Percentiles rank a stretch among this genome's conserved stretches.
Conservation (phyloP, 2,888 invertebrate species). For the Drepana falcataria region DNA sequence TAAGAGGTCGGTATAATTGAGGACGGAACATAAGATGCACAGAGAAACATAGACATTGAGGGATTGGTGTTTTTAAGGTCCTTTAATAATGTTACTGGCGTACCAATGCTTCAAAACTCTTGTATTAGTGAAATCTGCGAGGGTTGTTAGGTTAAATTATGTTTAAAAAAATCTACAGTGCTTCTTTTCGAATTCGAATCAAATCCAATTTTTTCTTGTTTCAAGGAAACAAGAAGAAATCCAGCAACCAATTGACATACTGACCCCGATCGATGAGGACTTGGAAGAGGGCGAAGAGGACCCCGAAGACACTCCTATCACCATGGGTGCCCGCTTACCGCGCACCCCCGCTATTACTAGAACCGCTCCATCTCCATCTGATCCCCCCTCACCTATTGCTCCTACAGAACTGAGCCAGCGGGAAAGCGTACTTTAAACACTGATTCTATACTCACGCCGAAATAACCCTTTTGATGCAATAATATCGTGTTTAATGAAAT, state of each 20-base stretch:
- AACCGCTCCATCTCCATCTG: slow-evolving; percentile 84
- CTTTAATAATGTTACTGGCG: too few relatives aligned
- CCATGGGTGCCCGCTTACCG: slow-evolving; percentile 72
- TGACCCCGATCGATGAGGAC: slow-evolving; percentile 90
- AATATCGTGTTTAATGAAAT: background rate
- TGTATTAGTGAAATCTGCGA: too few relatives aligned
- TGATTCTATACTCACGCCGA: background rate
- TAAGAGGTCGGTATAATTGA: too few relatives aligned
- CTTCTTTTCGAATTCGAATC: slow-evolving; percentile 4
- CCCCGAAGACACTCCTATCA: slow-evolving; percentile 83
- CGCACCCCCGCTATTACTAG: slow-evolving; percentile 86
- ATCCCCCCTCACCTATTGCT: slow-evolving; percentile 54
- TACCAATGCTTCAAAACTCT: too few relatives aligned
- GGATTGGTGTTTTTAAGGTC: too few relatives aligned
- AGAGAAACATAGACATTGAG: too few relatives aligned
- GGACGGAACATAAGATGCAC: too few relatives aligned
- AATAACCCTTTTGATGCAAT: background rate
- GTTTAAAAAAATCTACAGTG: too few relatives aligned
- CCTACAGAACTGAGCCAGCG: slow-evolving; percentile 76
- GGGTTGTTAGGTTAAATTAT: too few relatives aligned
- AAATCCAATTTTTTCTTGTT: background rate
- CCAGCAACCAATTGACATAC: slow-evolving; percentile 82
- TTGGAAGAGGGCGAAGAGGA: slow-evolving; percentile 84
- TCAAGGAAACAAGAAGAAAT: slow-evolving; percentile 77
- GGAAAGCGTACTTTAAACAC: slow-evolving; percentile 83